Base-by-base conservation (phyloP, 2,113 vertebrate genomes). In the Ondatra zibethicus region DNA sequence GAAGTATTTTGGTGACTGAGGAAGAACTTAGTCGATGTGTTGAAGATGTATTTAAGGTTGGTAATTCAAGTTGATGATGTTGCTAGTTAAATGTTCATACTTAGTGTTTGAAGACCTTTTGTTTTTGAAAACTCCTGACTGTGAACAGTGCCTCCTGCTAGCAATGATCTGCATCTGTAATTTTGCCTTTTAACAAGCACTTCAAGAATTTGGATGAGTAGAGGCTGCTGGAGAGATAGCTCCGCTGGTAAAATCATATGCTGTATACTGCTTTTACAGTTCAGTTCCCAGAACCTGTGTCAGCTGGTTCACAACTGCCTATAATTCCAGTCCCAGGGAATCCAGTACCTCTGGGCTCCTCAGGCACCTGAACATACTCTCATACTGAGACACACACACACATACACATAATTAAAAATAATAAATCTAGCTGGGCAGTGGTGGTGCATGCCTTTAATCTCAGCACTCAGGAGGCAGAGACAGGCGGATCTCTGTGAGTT, bases 31-130 rank as follows among this genome's bases (percentile, higher is more conserved):
- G 98, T 0, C 97, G 95, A n/a, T 99, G 99, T 75, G 95, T 99
- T 80, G 99, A 99, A 91, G 99, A 99, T 61, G 81, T 99, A 6
- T 98, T 99, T 97, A 99, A 99, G 99, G 99, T 99, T 68, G 31
- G 97, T 98, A 89, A 92, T 92, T 97, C 63, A 21, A 80, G 21
- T 76, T n/a, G 52, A 19, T 87, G 25, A 89, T 94, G 14, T 93
- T 91, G 91, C 92, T 78, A 95, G 78, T 29, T 85, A 81, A 63
- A 63, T 96, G 65, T 66, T 98, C 96, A 3, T 58, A 72, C 31
- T 85, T 88, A 36, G 50, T 77, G 3, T 29, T 77, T 84, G 58
- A 84, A 16, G 27, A 66, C 39, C 61, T 29, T 73, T 88, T 11
- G 12, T 33, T 39, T 58, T 73, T 72, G 68, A 36, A 31, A 70